These are phyloP conservation scores for Girardia tigrina DNA, from an alignment of 2,888 invertebrate species.

Conservation along the genomic window DNA sequence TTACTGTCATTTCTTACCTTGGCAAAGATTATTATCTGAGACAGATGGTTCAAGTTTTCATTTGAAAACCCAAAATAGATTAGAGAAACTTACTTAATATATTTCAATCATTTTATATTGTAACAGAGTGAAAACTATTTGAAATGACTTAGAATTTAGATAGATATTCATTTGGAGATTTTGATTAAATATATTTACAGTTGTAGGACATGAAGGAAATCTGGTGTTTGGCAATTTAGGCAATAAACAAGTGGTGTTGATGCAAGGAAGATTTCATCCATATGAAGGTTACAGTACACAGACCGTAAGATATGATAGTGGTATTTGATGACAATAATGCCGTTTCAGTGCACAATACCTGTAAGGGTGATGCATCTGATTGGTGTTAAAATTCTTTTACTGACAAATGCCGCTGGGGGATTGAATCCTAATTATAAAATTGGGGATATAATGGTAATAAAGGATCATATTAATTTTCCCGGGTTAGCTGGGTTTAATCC, in stretches of 20 bases:
- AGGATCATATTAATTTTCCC: conserved; percentile 90
- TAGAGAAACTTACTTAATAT: no score
- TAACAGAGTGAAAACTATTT: no score
- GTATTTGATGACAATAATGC: neutral
- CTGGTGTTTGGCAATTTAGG: conserved; percentile 70
- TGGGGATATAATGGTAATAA: conserved; percentile 91
- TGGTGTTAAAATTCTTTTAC: conserved; percentile 72
- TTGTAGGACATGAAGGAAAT: conserved; percentile 73
- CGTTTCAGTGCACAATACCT: conserved; percentile 68
- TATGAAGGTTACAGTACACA: conserved; percentile 54
- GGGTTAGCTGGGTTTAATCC: conserved; percentile 88
- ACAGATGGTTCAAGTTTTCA: no score
- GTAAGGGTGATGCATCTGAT: conserved; percentile 87
- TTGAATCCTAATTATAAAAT: conserved; percentile 70
- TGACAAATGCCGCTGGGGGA: conserved; percentile 92
- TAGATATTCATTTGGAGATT: no score
- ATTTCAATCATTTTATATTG: no score
- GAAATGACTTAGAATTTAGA: no score
- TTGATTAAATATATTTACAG: conserved; percentile 56
- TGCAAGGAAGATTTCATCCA: conserved; percentile 87
- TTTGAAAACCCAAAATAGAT: no score
- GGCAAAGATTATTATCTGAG: no score
- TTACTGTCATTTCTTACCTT: no score
- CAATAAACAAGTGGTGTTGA: conserved; percentile 69
- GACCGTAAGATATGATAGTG: neutral